A percentile compares a stretch with the other conserved stretches of the same genome.
phyloP scores from a whole-genome alignment of 2,888 invertebrate genomes.

The Pyrrhia umbra region DNA sequence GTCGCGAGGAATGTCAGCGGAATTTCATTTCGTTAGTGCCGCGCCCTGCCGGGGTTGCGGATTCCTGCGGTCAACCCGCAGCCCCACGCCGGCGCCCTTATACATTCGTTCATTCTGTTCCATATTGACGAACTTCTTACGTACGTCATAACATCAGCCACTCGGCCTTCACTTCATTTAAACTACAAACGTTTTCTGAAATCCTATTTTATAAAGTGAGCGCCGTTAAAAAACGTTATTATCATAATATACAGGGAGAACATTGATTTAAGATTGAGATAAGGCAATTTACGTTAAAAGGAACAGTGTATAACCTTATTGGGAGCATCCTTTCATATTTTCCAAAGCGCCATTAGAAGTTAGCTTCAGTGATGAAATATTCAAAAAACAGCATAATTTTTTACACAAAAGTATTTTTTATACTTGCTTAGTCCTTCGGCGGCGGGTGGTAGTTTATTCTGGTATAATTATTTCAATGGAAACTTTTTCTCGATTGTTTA shows the following conservation, averaged over 20 bases:
- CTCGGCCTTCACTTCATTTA: conserved; percentile 26
- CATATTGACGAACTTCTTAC: conserved; percentile 40
- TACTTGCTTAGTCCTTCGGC: conserved; percentile 6
- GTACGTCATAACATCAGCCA: conserved; percentile 26
- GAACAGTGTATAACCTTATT: conserved; percentile 74
- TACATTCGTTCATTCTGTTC: conserved; percentile 46
- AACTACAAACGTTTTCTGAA: conserved; percentile 22
- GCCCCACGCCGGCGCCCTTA: conserved; percentile 45
- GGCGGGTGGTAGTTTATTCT: conserved; percentile 26
- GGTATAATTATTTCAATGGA: not conserved
- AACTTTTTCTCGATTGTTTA: not conserved
- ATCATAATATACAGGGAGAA: conserved; percentile 58
- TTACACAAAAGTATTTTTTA: conserved; percentile 48
- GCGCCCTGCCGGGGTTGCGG: conserved; percentile 74
- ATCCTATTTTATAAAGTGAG: conserved; percentile 34
- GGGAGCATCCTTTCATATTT: conserved; percentile 73
- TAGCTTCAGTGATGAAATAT: conserved; percentile 72
- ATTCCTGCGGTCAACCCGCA: conserved; percentile 76
- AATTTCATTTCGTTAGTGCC: conserved; percentile 88
- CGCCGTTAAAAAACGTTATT: conserved; percentile 47
- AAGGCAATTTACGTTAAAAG: conserved; percentile 76
- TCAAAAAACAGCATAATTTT: conserved; percentile 68
- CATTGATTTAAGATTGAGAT: conserved; percentile 68
- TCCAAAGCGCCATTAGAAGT: conserved; percentile 73
- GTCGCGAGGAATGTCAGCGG: conserved; percentile 78